Base-by-base conservation (phyloP, 2,797 vertebrate species). In the Sebastes nivosus region DNA sequence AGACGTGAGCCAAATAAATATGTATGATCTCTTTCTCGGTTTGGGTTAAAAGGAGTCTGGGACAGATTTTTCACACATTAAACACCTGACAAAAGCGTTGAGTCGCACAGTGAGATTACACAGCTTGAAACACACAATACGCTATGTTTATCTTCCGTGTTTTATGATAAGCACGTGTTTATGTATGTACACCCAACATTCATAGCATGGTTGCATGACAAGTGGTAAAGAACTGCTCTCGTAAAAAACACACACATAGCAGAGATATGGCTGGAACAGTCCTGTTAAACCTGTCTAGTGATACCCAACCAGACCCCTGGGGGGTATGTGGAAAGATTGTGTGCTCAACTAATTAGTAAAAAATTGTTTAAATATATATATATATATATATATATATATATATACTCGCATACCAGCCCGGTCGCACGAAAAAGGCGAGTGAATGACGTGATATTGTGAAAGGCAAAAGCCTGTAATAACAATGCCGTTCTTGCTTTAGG, bases 1-100 rank as follows among this genome's bases (percentile, higher is more conserved):
- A 78, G 58, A 77, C 4, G 4, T 68, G 42, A 61, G 69, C 24
- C 42, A 83, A 58, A 87, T 86, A 81, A 78, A 82, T 86, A 86
- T 85, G 72, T 66, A 83, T 67, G 67, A 80, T 72, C 38, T 68
- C 38, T 75, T 64, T 50, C 55, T 74, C 29, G 24, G 32, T 80
- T 83, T 25, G 7, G 61, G 75, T 55, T 75, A 79, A 27, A 68
- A 67, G 54, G 79, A 80, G 58, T 71, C 38, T 75, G 25, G 18
- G 30, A 67, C 29, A 50, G 32, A 80, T 72, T 42, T 52, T 79
- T 70, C 32, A 80, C 75, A 72, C 67, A 55, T 64, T 54, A 81
- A 79, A 81, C 46, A 38, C 46, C 70, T 80, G 77, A 79, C 59
- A 81, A 77, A 79, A 77, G 70, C 42, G 67, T 16, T 0, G 8